Conservation (phyloP, 2,113 vertebrate species). For the Hippoglossus stenolepis region DNA sequence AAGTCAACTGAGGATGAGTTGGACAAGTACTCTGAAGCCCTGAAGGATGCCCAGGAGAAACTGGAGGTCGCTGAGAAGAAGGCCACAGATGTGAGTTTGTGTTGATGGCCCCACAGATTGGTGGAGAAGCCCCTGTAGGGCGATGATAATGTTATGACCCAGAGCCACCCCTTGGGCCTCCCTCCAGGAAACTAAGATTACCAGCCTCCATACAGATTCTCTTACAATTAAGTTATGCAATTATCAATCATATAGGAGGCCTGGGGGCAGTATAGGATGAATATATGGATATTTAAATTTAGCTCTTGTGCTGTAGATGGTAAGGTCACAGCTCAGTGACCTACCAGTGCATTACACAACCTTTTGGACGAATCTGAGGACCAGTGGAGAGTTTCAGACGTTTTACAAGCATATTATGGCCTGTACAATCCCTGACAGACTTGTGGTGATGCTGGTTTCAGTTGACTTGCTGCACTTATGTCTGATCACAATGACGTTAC, state of each 20-base stretch:
- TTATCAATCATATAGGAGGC: conserved; percentile 46
- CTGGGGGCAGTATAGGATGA: conserved; percentile 37
- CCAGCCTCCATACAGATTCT: not conserved
- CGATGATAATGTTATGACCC: conserved; percentile 15
- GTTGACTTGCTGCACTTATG: not conserved
- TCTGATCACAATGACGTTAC: not conserved
- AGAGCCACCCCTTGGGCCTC: conserved; percentile 1
- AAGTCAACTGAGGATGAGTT: conserved; percentile 98
- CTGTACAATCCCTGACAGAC: conserved; percentile 43
- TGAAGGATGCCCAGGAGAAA: conserved; percentile 99
- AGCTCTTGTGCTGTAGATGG: conserved; percentile 92
- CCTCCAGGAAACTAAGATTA: not conserved
- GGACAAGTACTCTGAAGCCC: conserved; percentile 98
- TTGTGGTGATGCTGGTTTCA: conserved; percentile 42
- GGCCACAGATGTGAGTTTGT: conserved; percentile 94
- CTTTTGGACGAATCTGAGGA: conserved; percentile 52
- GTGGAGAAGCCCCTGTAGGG: conserved; percentile 6
- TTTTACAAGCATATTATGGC: conserved; percentile 51
- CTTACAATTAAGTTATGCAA: conserved; percentile 14
- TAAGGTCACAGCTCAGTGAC: conserved; percentile 77
- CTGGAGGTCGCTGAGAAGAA: conserved; percentile 99
- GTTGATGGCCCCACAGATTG: not conserved
- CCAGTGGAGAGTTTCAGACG: conserved; percentile 71
- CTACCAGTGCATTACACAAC: conserved; percentile 55
- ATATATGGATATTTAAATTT: conserved; percentile 86